Evolutionary conservation across 2,113 vertebrate species (phyloP), one percentile per base, ranked within the genome.

Genomic region (Ammodytes marinus): DNA sequence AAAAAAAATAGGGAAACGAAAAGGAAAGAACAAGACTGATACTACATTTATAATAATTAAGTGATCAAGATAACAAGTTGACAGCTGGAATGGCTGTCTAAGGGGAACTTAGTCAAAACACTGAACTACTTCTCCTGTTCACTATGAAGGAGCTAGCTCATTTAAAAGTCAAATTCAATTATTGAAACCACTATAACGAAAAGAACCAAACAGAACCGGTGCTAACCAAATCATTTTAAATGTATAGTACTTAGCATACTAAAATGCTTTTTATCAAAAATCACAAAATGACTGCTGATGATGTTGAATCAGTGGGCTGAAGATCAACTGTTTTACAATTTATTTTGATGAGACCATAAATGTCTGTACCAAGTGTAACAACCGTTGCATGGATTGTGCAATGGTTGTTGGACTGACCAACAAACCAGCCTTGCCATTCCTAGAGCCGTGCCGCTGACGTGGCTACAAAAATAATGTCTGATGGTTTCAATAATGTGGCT

Each of bases 31-130:
- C 17, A 72, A 49, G 59, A 19, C 54, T 43, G 65, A 80, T 69
- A 63, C n/a, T 70, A 71, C 47, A 74, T 70, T 73, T 80, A 61
- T 66, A 85, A 52, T 74, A 59, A 88, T 74, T 82, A 74, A 77
- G 49, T 45, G 67, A 76, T 60, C 40, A 69, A 46, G 81, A 69
- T 60, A 61, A 27, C 42, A 77, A 64, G 53, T 13, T 37, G 68
- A 71, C 63, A 74, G 75, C 13, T 57, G 46, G 73, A 52, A 82
- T 75, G 79, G 61, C 77, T 70, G 63, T 12, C 12, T 69, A 57
- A 82, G 55, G 54, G 72, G 45, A 83, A 77, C 42, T 55, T 53
- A n/a, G 17, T 63, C 42, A 65, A 54, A 84, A 69, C 39, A 68
- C 43, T 10, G 39, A 80, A 57, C 17, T 42, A 35, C 47, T 19